These are phyloP conservation scores for Caranx melampygus DNA, from an alignment of 2,113 vertebrate species.

Conservation along the genomic window DNA sequence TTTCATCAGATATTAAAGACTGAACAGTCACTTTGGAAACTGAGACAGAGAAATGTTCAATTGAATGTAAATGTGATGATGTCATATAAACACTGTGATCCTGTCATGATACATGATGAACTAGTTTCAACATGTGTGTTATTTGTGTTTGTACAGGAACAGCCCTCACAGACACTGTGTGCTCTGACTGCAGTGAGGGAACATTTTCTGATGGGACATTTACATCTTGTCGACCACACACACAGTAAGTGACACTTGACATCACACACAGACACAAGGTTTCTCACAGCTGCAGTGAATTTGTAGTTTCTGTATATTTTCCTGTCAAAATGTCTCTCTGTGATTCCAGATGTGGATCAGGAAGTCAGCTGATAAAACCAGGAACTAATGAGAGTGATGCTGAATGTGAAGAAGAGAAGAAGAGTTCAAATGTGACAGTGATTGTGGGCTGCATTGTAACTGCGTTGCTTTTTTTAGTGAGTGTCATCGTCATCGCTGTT, in stretches of 20 bases:
- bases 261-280: neutral
- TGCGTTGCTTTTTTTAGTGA: no score
- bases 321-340: neutral
- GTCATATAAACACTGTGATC: no score
- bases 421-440: no score
- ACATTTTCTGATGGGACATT: conserved; percentile 51
- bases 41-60: no score
- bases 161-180: conserved; percentile 25
- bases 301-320: neutral
- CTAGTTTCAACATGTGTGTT: no score
- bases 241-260: conserved; percentile 40
- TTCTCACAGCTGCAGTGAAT: neutral
- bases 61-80: no score
- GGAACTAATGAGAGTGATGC: conserved; percentile 38
- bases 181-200: conserved; percentile 33
- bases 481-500: no score
- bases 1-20: no score
- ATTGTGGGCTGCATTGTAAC: no score
- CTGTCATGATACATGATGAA: no score
- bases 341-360: conserved; percentile 35
- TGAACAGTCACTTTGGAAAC: no score
- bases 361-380: neutral
- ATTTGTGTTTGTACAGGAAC: conserved; percentile 27
- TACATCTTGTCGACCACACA: conserved; percentile 49
- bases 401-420: neutral